Conservation (phyloP, 2,888 invertebrate species). For the Venustoraphidia nigricollis region DNA sequence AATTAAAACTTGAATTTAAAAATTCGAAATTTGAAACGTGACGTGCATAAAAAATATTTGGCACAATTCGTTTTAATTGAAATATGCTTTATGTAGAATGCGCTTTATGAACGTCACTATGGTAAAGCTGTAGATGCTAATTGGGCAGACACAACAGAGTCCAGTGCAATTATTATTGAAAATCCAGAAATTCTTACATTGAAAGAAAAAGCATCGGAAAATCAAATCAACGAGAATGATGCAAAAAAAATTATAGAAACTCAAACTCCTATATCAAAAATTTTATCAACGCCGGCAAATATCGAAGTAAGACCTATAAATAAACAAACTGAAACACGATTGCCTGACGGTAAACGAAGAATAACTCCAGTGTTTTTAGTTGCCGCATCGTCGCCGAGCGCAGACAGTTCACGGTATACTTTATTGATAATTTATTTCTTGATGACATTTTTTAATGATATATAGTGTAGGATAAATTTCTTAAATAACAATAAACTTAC, state of each 20-base stretch:
- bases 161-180: slow-evolving; percentile 46
- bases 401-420: slow-evolving; percentile 13
- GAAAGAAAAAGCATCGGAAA: slow-evolving; percentile 35
- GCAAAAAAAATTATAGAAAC: slow-evolving; percentile 10
- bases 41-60: neutral
- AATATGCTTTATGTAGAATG: slow-evolving; percentile 36
- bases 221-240: slow-evolving; percentile 26
- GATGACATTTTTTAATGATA: neutral
- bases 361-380: slow-evolving; percentile 95
- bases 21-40: no score
- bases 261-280: slow-evolving; percentile 9
- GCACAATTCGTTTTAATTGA: slow-evolving; percentile 1
- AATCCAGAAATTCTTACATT: slow-evolving; percentile 45
- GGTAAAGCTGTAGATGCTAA: slow-evolving; percentile 55
- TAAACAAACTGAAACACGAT: slow-evolving; percentile 86
- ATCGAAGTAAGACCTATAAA: slow-evolving; percentile 50
- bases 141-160: slow-evolving; percentile 28
- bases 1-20: neutral
- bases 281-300: slow-evolving; percentile 4
- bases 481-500: no score
- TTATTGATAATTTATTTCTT: slow-evolving; percentile 5
- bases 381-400: slow-evolving; percentile 20
- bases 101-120: slow-evolving; percentile 72
- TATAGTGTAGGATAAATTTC: neutral
- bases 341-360: slow-evolving; percentile 85